Evolutionary conservation across 2,113 vertebrate species (phyloP).

Genomic region (Actinemys pallida): DNA sequence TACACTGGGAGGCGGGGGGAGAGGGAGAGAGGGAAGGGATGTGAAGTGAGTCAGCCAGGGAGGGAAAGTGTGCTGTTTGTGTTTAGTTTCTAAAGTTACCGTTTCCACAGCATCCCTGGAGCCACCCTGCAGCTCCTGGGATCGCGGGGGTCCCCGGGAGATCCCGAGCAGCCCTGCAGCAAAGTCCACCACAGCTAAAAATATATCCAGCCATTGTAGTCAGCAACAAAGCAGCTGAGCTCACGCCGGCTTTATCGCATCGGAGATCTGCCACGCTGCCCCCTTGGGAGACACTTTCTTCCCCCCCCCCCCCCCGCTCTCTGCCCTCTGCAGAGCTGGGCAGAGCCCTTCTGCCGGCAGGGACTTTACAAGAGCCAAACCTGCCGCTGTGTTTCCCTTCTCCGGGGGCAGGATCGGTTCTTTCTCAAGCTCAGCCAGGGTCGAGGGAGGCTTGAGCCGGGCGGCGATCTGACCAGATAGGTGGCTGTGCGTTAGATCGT

Average conservation of each 20-base stretch:
- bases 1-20: neutral
- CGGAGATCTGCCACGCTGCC: neutral
- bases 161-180: neutral
- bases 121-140: neutral
- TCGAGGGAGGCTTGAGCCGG: too few species aligned
- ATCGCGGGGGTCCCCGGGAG: rapidly evolving
- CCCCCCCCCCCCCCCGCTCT: neutral
- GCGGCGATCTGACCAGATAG: neutral
- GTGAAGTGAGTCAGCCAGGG: constrained; percentile 42
- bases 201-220: constrained; percentile 47
- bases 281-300: neutral
- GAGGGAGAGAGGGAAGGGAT: neutral
- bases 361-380: neutral
- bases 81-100: constrained; percentile 68
- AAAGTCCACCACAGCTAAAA: constrained; percentile 54
- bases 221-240: constrained; percentile 45
- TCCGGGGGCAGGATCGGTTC: too few species aligned
- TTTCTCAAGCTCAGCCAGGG: neutral
- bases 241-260: neutral
- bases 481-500: neutral
- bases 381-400: neutral
- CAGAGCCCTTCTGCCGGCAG: neutral
- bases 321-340: neutral
- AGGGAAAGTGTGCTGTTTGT: constrained; percentile 42
- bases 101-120: constrained; percentile 55